Evolutionary conservation across 1,140 invertebrate genomes (phyloP).

Genomic region (Ips typographus): DNA sequence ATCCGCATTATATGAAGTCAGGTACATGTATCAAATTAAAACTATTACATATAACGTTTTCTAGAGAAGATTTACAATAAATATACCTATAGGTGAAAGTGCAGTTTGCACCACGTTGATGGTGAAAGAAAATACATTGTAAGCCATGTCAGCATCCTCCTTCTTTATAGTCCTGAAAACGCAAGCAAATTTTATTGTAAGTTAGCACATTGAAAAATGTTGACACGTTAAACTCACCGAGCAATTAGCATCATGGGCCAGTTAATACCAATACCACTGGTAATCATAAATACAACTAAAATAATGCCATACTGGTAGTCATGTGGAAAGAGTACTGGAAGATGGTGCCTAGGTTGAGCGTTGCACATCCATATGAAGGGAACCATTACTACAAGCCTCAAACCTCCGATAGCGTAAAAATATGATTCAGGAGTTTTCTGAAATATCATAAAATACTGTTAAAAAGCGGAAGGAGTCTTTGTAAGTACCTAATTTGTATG

Average conservation of each 20-base stretch:
- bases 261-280: constrained; percentile 88
- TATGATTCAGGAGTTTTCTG: background rate
- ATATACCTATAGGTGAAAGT: constrained; percentile 74
- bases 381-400: constrained; percentile 68
- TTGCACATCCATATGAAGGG: constrained; percentile 87
- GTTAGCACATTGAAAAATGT: background rate
- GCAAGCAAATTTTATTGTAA: constrained; percentile 8
- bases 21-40: background rate
- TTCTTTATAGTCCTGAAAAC: constrained; percentile 68
- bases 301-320: constrained; percentile 81
- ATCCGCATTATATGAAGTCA: too few relatives aligned
- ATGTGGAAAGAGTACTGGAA: constrained; percentile 75
- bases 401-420: constrained; percentile 47
- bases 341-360: constrained; percentile 71
- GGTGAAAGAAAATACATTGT: constrained; percentile 79
- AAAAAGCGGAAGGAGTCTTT: background rate
- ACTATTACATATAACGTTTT: constrained; percentile 1
- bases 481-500: background rate
- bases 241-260: constrained; percentile 81
- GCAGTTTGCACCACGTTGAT: constrained; percentile 75
- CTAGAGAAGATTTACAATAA: constrained; percentile 72
- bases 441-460: background rate
- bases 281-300: constrained; percentile 74
- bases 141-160: constrained; percentile 81
- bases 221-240: constrained; percentile 60